Evolutionary conservation across 2,888 invertebrate species (phyloP).

Genomic region (Thysanoteuthis rhombus): DNA sequence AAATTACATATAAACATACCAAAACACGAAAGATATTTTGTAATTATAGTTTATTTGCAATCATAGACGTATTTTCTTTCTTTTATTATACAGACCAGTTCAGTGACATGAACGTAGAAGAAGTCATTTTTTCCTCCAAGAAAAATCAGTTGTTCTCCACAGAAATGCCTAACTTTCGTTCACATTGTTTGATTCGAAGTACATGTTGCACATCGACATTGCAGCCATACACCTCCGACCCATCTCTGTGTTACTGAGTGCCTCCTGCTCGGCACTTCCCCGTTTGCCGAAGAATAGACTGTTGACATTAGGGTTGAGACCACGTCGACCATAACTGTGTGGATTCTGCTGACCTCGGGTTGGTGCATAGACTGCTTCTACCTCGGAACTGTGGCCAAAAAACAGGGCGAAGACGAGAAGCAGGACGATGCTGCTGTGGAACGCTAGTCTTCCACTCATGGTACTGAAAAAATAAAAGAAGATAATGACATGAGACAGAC

Average conservation of each 20-base stretch:
- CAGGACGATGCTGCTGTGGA: constrained; percentile 32
- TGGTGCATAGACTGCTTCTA: constrained; percentile 15
- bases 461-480: neutral
- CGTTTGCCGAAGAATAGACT: constrained; percentile 60
- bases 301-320: constrained; percentile 58
- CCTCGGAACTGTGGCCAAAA: neutral
- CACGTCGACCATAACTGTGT: constrained; percentile 53
- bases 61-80: neutral
- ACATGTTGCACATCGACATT: constrained; percentile 28
- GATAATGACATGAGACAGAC: neutral
- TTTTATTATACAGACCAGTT: neutral
- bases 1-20: neutral
- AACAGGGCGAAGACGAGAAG: neutral
- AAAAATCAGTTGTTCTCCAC: neutral
- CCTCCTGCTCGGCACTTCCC: neutral
- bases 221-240: constrained; percentile 30
- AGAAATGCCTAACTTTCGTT: neutral
- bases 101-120: neutral
- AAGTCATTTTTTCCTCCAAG: neutral
- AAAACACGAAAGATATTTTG: neutral
- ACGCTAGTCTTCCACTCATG: constrained; percentile 12
- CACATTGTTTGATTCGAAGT: neutral
- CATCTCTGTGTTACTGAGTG: constrained; percentile 29
- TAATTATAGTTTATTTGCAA: neutral
- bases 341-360: constrained; percentile 43